These are phyloP conservation scores for Eciton burchellii DNA, from an alignment of 1,140 invertebrate genomes.

Conservation along the genomic window DNA sequence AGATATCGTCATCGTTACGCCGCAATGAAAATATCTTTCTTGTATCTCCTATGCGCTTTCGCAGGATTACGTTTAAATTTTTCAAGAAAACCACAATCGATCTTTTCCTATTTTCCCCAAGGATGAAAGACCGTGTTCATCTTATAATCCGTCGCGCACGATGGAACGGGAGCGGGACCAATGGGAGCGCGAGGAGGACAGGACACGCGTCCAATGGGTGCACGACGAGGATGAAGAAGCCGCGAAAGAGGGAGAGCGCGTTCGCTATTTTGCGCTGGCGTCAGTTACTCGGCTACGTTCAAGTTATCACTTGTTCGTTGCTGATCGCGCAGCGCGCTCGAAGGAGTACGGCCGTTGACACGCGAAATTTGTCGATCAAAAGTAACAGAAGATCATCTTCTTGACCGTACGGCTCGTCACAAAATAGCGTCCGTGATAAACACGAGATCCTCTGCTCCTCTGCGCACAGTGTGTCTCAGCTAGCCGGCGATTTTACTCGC, in stretches of 20 bases:
- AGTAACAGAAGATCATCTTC: neutral
- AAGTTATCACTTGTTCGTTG: slow-evolving; percentile 62
- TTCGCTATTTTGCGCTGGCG: slow-evolving; percentile 72
- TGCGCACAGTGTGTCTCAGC: slow-evolving; percentile 7
- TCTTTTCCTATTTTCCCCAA: no score
- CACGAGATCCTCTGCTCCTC: slow-evolving; percentile 35
- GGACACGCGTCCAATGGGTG: slow-evolving; percentile 18
- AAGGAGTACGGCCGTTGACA: slow-evolving; percentile 62
- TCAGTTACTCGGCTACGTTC: slow-evolving; percentile 78
- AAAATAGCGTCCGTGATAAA: slow-evolving; percentile 7
- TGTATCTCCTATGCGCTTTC: neutral
- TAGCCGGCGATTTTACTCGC: slow-evolving; percentile 44
- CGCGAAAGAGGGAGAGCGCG: slow-evolving; percentile 60
- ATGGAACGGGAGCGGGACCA: slow-evolving; percentile 10
- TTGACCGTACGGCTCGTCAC: neutral
- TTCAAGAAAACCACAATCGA: neutral
- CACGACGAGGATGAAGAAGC: slow-evolving; percentile 51
- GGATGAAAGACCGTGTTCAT: neutral
- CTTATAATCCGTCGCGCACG: slow-evolving; percentile 11
- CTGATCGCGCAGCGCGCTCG: slow-evolving; percentile 61
- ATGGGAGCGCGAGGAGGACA: slow-evolving; percentile 38
- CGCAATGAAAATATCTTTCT: neutral
- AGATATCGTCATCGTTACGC: neutral
- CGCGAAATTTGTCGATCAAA: slow-evolving; percentile 25
- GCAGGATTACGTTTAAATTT: neutral